Conservation (phyloP, 2,888 invertebrate species). For the Idaea aversata region DNA sequence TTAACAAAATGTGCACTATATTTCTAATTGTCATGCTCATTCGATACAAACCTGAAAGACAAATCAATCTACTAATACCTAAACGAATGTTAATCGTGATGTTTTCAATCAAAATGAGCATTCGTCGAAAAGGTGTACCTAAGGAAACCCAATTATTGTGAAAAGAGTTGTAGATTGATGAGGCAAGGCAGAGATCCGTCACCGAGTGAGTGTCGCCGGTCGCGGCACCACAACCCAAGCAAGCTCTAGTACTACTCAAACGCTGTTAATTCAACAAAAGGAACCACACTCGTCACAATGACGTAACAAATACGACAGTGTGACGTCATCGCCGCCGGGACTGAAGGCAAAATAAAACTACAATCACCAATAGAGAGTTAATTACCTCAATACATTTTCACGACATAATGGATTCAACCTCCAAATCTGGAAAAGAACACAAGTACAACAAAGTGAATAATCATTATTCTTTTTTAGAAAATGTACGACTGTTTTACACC, state of each 20-base stretch:
- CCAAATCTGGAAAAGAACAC: slow-evolving; percentile 81
- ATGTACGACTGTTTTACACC: slow-evolving; percentile 77
- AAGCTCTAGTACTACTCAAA: slow-evolving; percentile 65
- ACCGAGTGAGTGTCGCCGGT: slow-evolving; percentile 49
- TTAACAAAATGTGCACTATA: neutral
- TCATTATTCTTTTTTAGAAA: slow-evolving; percentile 56
- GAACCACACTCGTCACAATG: slow-evolving; percentile 35
- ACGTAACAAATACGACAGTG: slow-evolving; percentile 25
- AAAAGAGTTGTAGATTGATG: slow-evolving; percentile 21
- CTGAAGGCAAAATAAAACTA: slow-evolving; percentile 66
- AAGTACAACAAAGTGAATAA: slow-evolving; percentile 80
- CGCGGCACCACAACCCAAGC: slow-evolving; percentile 64
- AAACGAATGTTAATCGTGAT: neutral
- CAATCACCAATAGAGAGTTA: slow-evolving; percentile 79
- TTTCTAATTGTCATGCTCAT: slow-evolving; percentile 2
- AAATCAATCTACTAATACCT: neutral
- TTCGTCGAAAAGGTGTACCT: slow-evolving; percentile 1
- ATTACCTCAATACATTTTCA: slow-evolving; percentile 80
- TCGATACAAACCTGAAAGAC: slow-evolving; percentile 2
- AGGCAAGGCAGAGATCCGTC: slow-evolving; percentile 45
- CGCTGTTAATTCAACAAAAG: slow-evolving; percentile 52
- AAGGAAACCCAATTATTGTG: neutral
- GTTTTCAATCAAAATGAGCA: neutral
- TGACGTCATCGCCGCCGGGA: slow-evolving; percentile 48
- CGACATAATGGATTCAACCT: slow-evolving; percentile 79